Percentiles rank a stretch among this genome's conserved stretches.
Evolutionary conservation across 2,113 vertebrate species (phyloP).

Genomic region (Hucho hucho): DNA sequence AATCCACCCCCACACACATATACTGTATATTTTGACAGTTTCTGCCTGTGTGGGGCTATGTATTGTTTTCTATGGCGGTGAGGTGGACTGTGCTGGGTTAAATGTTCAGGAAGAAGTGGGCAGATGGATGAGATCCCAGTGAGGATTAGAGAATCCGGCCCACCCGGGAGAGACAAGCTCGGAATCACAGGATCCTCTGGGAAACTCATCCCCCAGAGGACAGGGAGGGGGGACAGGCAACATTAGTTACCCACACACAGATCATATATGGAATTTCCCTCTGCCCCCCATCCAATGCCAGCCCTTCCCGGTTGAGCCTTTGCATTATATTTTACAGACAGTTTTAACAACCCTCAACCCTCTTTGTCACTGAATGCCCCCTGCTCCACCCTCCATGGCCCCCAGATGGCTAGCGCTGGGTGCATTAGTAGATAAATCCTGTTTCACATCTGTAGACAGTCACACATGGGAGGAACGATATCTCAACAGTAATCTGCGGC

Average conservation of each 20-base stretch:
- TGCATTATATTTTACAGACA: constrained; percentile 2
- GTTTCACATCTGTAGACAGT: constrained; percentile 54
- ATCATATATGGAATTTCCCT: neutral
- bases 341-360: neutral
- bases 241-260: neutral
- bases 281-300: neutral
- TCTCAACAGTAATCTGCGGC: constrained; percentile 63
- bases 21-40: no score
- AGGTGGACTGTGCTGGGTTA: neutral
- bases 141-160: constrained; percentile 45
- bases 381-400: constrained; percentile 29
- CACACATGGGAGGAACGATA: constrained; percentile 42
- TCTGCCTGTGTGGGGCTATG: neutral
- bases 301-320: neutral
- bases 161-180: constrained; percentile 53
- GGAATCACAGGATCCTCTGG: constrained; percentile 20
- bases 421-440: constrained; percentile 63
- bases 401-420: constrained; percentile 53
- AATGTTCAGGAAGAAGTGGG: constrained; percentile 23
- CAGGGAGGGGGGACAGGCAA: neutral
- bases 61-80: neutral
- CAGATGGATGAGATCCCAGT: constrained; percentile 59
- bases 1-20: no score
- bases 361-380: constrained; percentile 12
- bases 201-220: constrained; percentile 24